Conservation (phyloP, 2,797 vertebrate species). For the Diplodus sargus region DNA sequence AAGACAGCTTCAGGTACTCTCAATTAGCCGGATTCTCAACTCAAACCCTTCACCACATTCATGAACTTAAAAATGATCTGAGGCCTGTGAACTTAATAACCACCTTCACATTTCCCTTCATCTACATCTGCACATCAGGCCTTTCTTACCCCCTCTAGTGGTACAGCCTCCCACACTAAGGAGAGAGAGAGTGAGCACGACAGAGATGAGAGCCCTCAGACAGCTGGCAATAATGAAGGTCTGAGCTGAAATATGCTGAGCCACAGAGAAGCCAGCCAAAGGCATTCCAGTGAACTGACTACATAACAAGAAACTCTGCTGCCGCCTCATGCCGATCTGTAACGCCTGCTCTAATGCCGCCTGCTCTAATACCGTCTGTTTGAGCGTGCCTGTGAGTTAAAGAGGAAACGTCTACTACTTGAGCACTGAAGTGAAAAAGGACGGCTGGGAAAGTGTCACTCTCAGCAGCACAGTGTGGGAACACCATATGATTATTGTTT, state of each 20-base stretch:
- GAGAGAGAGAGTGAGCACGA: constrained; percentile 19
- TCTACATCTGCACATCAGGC: constrained; percentile 8
- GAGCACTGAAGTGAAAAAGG: constrained; percentile 54
- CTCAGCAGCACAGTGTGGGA: background rate
- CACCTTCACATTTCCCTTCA: constrained; percentile 29
- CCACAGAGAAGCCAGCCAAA: constrained; percentile 74
- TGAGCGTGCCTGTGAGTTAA: constrained; percentile 28
- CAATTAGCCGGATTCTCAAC: background rate
- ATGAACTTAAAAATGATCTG: constrained; percentile 27
- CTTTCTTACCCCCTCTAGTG: constrained; percentile 68
- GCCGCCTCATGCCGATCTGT: constrained; percentile 62
- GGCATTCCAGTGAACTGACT: constrained; percentile 80
- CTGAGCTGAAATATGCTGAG: constrained; percentile 80
- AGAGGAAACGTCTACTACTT: constrained; percentile 65
- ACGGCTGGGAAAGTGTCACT: constrained; percentile 34
- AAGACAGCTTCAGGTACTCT: background rate
- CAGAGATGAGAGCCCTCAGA: constrained; percentile 66
- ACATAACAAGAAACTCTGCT: constrained; percentile 73
- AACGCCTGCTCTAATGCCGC: constrained; percentile 43
- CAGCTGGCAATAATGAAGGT: constrained; percentile 84
- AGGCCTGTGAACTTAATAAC: constrained; percentile 35
- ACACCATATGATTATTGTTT: constrained; percentile 1
- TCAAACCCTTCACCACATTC: background rate
- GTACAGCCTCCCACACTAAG: constrained; percentile 38
- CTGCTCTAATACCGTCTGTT: background rate